These are phyloP conservation scores for Trachurus trachurus DNA, from an alignment of 2,797 vertebrate species.

Conservation along the genomic window DNA sequence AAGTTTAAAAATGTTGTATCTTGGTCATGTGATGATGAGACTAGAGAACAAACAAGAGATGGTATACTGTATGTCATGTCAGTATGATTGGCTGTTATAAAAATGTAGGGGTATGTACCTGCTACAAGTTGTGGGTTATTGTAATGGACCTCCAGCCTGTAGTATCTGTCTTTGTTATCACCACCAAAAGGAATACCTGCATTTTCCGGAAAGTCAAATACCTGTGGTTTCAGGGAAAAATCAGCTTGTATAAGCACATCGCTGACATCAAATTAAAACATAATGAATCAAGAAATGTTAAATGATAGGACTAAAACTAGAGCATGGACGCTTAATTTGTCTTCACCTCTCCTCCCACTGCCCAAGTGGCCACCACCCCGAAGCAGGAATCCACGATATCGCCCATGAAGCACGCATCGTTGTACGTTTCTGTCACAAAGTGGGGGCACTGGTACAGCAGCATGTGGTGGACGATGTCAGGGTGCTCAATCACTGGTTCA, in stretches of 20 bases:
- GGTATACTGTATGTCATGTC: neutral
- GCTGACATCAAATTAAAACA: neutral
- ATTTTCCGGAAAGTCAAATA: conserved; percentile 73
- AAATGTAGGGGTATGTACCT: conserved; percentile 59
- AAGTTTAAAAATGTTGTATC: neutral
- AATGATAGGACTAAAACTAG: neutral
- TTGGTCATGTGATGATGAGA: neutral
- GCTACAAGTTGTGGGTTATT: conserved; percentile 65
- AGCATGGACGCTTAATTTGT: neutral
- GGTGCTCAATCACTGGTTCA: conserved; percentile 73
- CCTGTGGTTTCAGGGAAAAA: conserved; percentile 54
- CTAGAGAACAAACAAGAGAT: neutral
- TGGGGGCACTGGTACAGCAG: conserved; percentile 78
- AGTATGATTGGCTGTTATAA: too few species aligned
- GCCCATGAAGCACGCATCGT: conserved; percentile 54
- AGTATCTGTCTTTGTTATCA: conserved; percentile 37
- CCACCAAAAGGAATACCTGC: conserved; percentile 79
- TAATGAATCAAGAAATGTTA: neutral
- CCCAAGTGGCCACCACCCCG: conserved; percentile 76
- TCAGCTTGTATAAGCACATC: neutral
- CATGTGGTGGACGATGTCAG: conserved; percentile 80
- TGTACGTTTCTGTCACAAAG: conserved; percentile 26
- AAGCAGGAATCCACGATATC: conserved; percentile 26
- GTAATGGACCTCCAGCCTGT: conserved; percentile 84
- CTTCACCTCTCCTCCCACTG: conserved; percentile 80